These are phyloP conservation scores for Semotilus atromaculatus DNA, from an alignment of 2,797 vertebrate genomes.

Conservation along the genomic window DNA sequence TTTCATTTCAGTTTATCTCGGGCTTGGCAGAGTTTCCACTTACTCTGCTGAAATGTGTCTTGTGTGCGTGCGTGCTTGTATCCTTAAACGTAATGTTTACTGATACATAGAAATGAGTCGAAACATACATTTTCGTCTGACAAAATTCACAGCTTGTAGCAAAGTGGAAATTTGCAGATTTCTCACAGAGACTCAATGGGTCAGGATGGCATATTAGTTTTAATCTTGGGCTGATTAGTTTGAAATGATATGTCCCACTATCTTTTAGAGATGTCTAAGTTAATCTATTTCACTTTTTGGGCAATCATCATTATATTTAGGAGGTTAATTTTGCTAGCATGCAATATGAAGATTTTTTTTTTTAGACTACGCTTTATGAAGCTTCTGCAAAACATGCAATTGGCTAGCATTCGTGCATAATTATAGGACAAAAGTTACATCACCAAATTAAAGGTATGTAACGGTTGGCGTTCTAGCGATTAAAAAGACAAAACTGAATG, in stretches of 20 bases:
- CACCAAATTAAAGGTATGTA: too few species aligned
- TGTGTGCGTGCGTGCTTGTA: background rate
- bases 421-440: too few species aligned
- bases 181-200: background rate
- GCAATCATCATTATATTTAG: background rate
- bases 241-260: background rate
- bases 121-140: conserved; percentile 20
- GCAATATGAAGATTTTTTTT: background rate
- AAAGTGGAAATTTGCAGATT: background rate
- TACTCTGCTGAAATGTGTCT: conserved; percentile 32
- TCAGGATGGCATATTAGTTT: conserved; percentile 1
- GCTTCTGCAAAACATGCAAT: too few species aligned
- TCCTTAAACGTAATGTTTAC: conserved; percentile 39
- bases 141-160: conserved; percentile 1
- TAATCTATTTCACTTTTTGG: background rate
- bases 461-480: too few species aligned
- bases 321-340: background rate
- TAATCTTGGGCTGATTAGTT: background rate
- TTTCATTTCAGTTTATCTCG: conserved; percentile 47
- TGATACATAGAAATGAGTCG: conserved; percentile 19
- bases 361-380: too few species aligned
- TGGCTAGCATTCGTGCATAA: too few species aligned
- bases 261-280: background rate
- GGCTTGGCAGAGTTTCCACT: conserved; percentile 39
- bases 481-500: too few species aligned